These are phyloP conservation scores for Empidonax traillii DNA, from an alignment of 2,113 vertebrate species.

Conservation along the genomic window DNA sequence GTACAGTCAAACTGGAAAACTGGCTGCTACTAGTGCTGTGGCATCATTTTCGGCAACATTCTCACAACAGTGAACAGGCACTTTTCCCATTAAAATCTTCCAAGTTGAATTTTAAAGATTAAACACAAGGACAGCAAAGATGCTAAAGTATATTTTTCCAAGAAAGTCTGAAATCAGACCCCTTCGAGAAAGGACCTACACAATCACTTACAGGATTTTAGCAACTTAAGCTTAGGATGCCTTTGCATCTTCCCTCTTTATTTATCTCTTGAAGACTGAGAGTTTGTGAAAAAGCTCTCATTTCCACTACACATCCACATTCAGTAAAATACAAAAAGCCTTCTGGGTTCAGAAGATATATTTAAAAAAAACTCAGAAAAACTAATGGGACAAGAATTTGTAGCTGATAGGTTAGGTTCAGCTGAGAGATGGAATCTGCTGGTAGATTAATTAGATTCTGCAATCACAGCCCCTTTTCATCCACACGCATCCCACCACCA, in stretches of 20 bases:
- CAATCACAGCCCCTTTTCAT: constrained; percentile 66
- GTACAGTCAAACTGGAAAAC: background rate
- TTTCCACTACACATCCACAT: background rate
- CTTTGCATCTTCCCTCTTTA: constrained; percentile 46
- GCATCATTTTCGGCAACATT: background rate
- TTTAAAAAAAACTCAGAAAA: constrained; percentile 38
- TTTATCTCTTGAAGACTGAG: background rate
- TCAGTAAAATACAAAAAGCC: constrained; percentile 23
- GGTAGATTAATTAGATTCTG: constrained; percentile 77
- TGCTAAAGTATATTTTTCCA: background rate
- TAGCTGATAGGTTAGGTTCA: constrained; percentile 64
- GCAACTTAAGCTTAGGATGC: constrained; percentile 49
- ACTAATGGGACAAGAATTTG: constrained; percentile 67
- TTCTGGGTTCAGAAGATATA: constrained; percentile 19
- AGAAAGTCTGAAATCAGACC: background rate
- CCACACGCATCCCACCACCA: constrained; percentile 49
- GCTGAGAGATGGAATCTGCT: constrained; percentile 63
- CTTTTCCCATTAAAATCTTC: background rate
- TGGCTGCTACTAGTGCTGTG: background rate
- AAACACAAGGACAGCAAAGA: background rate
- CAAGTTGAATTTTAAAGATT: background rate
- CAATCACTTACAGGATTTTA: constrained; percentile 33
- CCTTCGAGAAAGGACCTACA: background rate
- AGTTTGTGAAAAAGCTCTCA: background rate
- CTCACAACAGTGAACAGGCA: background rate